Conservation (phyloP, 2,797 vertebrate genomes). For the Calcarius lapponicus region DNA sequence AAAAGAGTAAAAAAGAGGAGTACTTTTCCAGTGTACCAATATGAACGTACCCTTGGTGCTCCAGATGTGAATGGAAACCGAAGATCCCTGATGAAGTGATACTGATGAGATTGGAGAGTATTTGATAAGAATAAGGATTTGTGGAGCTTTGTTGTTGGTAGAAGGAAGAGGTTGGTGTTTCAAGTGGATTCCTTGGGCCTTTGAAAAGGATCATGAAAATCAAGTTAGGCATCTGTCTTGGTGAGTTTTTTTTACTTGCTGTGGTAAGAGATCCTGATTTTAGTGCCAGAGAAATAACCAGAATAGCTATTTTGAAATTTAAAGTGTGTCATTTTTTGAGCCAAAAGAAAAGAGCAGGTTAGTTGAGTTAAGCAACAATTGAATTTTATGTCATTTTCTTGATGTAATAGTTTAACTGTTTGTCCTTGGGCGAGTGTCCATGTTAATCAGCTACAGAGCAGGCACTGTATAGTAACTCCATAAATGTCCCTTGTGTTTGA, state of each 20-base stretch:
- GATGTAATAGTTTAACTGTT: slow-evolving; percentile 5
- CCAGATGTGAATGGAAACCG: not conserved
- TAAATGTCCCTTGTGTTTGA: not conserved
- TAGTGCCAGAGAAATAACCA: not conserved
- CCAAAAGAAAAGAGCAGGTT: not conserved
- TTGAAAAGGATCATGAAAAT: not conserved
- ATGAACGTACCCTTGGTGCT: not conserved
- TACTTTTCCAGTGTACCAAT: not conserved
- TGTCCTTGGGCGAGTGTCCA: not conserved
- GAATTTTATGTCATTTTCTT: not conserved
- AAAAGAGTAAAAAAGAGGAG: not conserved
- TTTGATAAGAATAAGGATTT: not conserved
- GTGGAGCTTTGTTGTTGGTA: not conserved
- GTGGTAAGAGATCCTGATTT: not conserved
- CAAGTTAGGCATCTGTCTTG: not conserved
- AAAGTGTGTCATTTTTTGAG: not conserved
- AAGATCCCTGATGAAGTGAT: not conserved
- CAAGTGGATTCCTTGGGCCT: not conserved
- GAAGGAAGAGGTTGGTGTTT: not conserved
- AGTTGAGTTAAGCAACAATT: not conserved
- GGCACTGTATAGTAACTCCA: not conserved
- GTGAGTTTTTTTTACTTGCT: not conserved
- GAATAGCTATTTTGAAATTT: not conserved
- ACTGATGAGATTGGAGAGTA: not conserved
- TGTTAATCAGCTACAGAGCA: slow-evolving; percentile 43